Evolutionary conservation across 2,888 invertebrate genomes (phyloP), one percentile per base, ranked within the genome.

Genomic region (Shargacucullia verbasci): DNA sequence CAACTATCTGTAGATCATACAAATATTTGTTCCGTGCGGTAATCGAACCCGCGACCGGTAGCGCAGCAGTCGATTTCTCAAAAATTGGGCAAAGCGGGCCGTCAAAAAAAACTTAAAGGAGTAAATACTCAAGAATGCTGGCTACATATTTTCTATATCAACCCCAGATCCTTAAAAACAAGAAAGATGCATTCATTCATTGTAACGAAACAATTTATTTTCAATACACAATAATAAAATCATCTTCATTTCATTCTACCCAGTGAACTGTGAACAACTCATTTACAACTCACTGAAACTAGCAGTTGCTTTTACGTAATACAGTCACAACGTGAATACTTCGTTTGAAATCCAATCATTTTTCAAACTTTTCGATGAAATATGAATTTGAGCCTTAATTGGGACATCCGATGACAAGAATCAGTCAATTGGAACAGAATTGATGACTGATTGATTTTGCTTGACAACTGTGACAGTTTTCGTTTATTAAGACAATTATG

Each of bases 331-430:
- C 7, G 38, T 70, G 70, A 70, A 73, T 73, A 64, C 59, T 60
- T 69, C 70, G 54, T 69, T 71, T 52, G 25, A 35, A 25, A 43
- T 29, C 31, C 70, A 73, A 69, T 69, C 54, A 55, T 43, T 69
- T 73, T 64, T 47, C 52, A 46, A 49, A 57, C 27, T 53, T 64
- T 62, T 46, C 46, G 40, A 46, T 60, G 45, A 33, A 49, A 31
- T n/a, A 46, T 47, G 70, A 71, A 64, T 70, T 54, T 41, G 47
- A 27, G 29, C 11, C 37, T 31, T 69, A 54, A 73, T 73, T 73
- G 57, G 15, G 55, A 14, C 47, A 48, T 59, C 13, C 5, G 37
- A 11, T 45, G 45, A 27, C 38, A 10, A 15, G 25, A 44, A 48
- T 27, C 31, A 44, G 44, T 61, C 43, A 37, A 13, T 40, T 37